Evolutionary conservation across 2,888 invertebrate genomes (phyloP), one percentile per base, ranked within the genome.

Genomic region (Helleia helle): DNA sequence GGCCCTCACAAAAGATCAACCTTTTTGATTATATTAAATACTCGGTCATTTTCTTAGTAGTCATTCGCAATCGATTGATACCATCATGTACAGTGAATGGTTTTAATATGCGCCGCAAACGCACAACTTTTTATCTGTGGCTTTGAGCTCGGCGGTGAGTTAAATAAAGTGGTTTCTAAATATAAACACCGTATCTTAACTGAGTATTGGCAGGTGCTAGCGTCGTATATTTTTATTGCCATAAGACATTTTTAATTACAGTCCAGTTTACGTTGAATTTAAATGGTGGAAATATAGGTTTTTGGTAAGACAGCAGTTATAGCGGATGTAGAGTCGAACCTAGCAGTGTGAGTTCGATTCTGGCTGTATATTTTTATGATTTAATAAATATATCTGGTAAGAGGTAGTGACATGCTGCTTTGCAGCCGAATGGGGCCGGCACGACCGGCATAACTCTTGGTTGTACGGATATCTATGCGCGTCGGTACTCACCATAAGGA

Each of bases 141-240:
- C 72, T 68, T 72, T 66, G 69, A 73, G 74, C 72, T 63, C 59
- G 71, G 69, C 77, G 76, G 75, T 74, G 74, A 70, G 73, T 71
- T 80, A 75, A 79, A 80, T 81, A 79, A 81, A 81, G 79, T 80
- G 79, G 71, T 77, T 48, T 81, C 81, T 84, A 84, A 77, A 83
- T 81, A 83, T 84, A 84, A 77, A 71, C 74, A 62, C 62, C 65
- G 71, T 83, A 81, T 83, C 81, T 75, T 67, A 71, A 79, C 73
- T 71, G 70, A 65, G 65, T 70, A 80, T 80, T 81, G 83, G 81
- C 83, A 83, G 81, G 77, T 80, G 80, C 72, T 66, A 65, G 71
- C 70, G 57, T 74, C 70, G 66, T n/a, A 55, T 26, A 27, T 26
- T 42, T 49, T 43, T 66, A 71, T 70, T 58, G 52, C 56, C 64